Conservation (phyloP, 2,797 vertebrate species). For the Characodon lateralis region DNA sequence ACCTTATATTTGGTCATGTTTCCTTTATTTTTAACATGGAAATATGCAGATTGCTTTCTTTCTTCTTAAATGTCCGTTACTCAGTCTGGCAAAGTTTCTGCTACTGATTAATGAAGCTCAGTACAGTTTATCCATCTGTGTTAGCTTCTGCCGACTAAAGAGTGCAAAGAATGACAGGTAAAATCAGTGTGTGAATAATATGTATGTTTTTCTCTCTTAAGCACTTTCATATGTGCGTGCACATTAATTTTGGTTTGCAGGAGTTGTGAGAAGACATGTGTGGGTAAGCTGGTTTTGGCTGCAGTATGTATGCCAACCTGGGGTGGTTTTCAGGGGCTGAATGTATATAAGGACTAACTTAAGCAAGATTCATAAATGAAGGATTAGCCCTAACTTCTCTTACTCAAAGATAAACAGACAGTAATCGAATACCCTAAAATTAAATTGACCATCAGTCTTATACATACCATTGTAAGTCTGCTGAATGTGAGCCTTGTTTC, state of each 20-base stretch:
- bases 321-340: slow-evolving; percentile 29
- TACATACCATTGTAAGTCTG: background rate
- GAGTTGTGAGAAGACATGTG: slow-evolving; percentile 3
- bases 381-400: slow-evolving; percentile 48
- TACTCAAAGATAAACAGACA: slow-evolving; percentile 57
- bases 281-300: slow-evolving; percentile 1
- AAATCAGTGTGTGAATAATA: background rate
- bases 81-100: slow-evolving; percentile 24
- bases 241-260: slow-evolving; percentile 9
- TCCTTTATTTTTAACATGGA: background rate
- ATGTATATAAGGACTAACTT: slow-evolving; percentile 28
- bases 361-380: slow-evolving; percentile 60
- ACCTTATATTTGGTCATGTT: background rate
- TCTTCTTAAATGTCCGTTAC: slow-evolving; percentile 12
- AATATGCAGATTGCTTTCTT: background rate
- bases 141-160: slow-evolving; percentile 28
- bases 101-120: slow-evolving; percentile 21
- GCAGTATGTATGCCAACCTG: slow-evolving; percentile 11
- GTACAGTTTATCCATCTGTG: slow-evolving; percentile 37
- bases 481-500: background rate
- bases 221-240: slow-evolving; percentile 10
- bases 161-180: slow-evolving; percentile 5
- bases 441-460: slow-evolving; percentile 34
- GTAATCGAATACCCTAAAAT: slow-evolving; percentile 49
- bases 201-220: slow-evolving; percentile 17